Conservation (phyloP, 2,888 invertebrate genomes). For the Eupithecia exiguata region DNA sequence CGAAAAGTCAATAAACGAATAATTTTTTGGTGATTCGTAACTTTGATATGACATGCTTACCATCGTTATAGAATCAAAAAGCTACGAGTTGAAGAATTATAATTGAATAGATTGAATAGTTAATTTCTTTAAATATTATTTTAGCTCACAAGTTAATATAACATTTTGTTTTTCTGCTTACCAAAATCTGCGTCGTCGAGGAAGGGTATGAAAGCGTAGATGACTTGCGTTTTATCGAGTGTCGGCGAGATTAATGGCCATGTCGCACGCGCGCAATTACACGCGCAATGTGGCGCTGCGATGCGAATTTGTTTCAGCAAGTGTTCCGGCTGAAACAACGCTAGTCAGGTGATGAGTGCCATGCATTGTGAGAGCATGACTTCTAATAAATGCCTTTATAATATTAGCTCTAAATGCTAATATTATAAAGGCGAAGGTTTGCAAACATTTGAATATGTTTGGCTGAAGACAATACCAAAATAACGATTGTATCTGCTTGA, state of each 20-base stretch:
- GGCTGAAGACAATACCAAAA: not conserved
- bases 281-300: slow-evolving; percentile 75
- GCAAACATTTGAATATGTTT: not conserved
- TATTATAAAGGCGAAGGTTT: not conserved
- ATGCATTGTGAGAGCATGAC: not conserved
- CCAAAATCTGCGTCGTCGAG: not conserved
- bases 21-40: not conserved
- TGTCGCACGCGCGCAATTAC: slow-evolving; percentile 77
- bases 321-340: slow-evolving; percentile 57
- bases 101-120: not conserved
- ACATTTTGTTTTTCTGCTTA: not conserved
- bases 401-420: too few species aligned
- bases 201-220: slow-evolving; percentile 44
- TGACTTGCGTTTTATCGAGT: slow-evolving; percentile 83
- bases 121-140: not conserved
- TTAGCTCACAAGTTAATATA: not conserved
- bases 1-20: not conserved
- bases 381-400: too few species aligned
- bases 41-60: not conserved
- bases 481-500: not conserved
- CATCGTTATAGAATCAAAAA: not conserved
- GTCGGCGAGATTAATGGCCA: slow-evolving; percentile 81
- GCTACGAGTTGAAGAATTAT: too few species aligned
- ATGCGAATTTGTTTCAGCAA: slow-evolving; percentile 56
- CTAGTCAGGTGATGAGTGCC: slow-evolving; percentile 5